Evolutionary conservation across 2,888 invertebrate genomes (phyloP).

Genomic region (Drosophila mercatorum): DNA sequence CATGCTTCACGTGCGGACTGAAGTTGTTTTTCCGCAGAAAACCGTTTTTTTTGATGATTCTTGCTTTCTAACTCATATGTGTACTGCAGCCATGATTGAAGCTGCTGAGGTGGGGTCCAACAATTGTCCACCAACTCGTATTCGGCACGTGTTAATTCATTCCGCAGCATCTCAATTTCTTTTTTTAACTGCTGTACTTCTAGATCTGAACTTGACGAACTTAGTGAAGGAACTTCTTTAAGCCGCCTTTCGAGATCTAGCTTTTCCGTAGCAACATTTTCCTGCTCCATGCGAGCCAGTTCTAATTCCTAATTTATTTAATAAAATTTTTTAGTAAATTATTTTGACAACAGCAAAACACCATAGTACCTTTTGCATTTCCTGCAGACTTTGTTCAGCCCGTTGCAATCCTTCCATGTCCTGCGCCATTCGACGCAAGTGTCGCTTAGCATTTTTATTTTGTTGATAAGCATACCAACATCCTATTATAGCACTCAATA

Average conservation of each 20-base stretch:
- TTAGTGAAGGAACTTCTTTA: conserved; percentile 90
- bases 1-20: conserved; percentile 88
- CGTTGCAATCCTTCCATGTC: conserved; percentile 96
- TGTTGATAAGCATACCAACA: conserved; percentile 97
- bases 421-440: conserved; percentile 95
- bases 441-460: conserved; percentile 93
- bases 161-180: conserved; percentile 93
- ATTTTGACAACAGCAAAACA: too few species aligned
- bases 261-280: conserved; percentile 92
- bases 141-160: conserved; percentile 93
- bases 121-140: conserved; percentile 95
- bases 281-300: conserved; percentile 92
- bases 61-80: conserved; percentile 98
- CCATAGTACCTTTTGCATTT: conserved; percentile 89
- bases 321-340: not conserved
- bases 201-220: conserved; percentile 91
- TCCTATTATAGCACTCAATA: conserved; percentile 93
- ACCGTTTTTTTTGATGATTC: conserved; percentile 91
- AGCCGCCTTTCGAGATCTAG: conserved; percentile 92
- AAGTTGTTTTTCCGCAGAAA: conserved; percentile 83
- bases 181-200: conserved; percentile 92
- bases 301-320: conserved; percentile 87
- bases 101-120: conserved; percentile 94
- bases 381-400: conserved; percentile 94
- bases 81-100: conserved; percentile 97